A percentile compares a stretch with the other conserved stretches of the same genome.
These are phyloP conservation scores for Rissa tridactyla DNA, from an alignment of 2,113 vertebrate genomes.

Conservation along the genomic window DNA sequence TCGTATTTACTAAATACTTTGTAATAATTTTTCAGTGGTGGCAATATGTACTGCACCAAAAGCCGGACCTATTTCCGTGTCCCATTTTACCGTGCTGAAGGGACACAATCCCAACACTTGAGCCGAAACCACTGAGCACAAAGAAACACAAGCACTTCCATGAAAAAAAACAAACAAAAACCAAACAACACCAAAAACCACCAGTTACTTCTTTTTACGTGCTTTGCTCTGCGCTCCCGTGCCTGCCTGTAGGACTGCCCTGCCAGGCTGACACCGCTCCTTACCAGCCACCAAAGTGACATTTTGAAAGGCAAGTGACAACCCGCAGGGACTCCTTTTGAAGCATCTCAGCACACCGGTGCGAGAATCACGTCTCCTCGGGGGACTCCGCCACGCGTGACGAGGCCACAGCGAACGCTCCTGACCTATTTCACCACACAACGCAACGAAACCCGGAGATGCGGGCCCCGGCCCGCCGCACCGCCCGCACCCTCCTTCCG, in stretches of 20 bases:
- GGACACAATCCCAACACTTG: background rate
- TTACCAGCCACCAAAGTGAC: background rate
- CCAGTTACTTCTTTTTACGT: rapidly evolving
- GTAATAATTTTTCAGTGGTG: background rate
- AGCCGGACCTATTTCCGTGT: background rate
- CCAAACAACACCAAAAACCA: background rate
- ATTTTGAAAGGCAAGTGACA: background rate
- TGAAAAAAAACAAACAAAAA: background rate
- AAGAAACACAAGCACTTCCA: background rate
- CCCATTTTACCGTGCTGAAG: background rate
- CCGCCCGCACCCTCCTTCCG: no score
- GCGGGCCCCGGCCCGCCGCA: background rate
- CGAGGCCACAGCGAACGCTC: background rate
- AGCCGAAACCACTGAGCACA: background rate
- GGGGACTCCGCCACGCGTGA: background rate
- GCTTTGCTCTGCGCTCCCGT: rapidly evolving
- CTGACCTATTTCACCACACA: background rate
- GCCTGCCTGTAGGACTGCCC: rapidly evolving
- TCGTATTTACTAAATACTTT: background rate
- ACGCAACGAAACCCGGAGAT: background rate
- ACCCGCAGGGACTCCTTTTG: no score
- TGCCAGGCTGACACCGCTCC: rapidly evolving
- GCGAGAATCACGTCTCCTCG: no score
- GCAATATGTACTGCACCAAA: background rate
- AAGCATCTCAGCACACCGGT: background rate